Evolutionary conservation across 2,113 vertebrate genomes (phyloP).

Genomic region (Sus scrofa): T2T-Sscrofa CM000823.6:34414001-34414500

Average conservation of each 20-base stretch:
- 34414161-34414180: no score
- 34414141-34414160: no score
- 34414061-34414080: background rate
- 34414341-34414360: background rate
- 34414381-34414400: background rate
- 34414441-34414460: background rate
- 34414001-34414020: background rate
- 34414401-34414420: background rate
- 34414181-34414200: no score
- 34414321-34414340: background rate
- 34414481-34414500: background rate
- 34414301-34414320: background rate
- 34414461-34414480: background rate
- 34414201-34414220: no score
- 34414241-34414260: no score
- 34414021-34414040: background rate
- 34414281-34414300: no score
- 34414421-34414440: background rate
- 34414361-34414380: background rate
- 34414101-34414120: rapidly evolving
- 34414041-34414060: background rate
- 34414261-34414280: no score
- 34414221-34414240: no score
- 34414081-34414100: background rate
- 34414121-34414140: background rate